Evolutionary conservation across 2,888 invertebrate species (phyloP).

Genomic region (Ichneumoninae sp.): DNA sequence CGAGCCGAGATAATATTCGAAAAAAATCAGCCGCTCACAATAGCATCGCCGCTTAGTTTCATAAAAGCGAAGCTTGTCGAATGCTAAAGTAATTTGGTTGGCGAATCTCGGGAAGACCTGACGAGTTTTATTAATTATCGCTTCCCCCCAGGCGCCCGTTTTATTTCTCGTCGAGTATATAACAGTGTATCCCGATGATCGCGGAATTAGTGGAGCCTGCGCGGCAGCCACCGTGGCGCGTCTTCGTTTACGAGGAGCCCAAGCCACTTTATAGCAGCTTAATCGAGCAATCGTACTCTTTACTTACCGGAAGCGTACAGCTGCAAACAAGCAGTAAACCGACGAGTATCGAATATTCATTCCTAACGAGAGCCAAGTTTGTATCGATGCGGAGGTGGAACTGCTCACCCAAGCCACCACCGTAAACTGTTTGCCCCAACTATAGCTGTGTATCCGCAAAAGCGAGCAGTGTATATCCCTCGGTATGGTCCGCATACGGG

Average conservation of each 20-base stretch:
- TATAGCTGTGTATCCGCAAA: slow-evolving; percentile 2
- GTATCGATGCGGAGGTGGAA: slow-evolving; percentile 60
- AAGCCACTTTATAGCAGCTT: slow-evolving; percentile 65
- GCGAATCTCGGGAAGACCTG: slow-evolving; percentile 58
- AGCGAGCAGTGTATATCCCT: slow-evolving; percentile 34
- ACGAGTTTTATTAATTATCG: slow-evolving; percentile 53
- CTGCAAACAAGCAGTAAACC: slow-evolving; percentile 55
- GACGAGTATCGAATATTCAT: slow-evolving; percentile 65
- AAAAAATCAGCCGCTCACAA: too few species aligned
- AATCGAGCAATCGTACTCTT: slow-evolving; percentile 65
- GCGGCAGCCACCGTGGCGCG: slow-evolving; percentile 18
- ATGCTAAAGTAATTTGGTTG: neutral
- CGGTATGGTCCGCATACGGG: slow-evolving; percentile 59
- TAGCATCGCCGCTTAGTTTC: too few species aligned
- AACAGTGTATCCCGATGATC: slow-evolving; percentile 18
- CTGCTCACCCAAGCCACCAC: slow-evolving; percentile 6
- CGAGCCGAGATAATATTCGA: too few species aligned
- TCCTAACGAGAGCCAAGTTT: slow-evolving; percentile 62
- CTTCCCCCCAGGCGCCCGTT: slow-evolving; percentile 34
- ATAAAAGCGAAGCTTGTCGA: neutral
- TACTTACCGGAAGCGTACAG: slow-evolving; percentile 63
- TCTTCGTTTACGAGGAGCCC: slow-evolving; percentile 62
- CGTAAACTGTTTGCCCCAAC: neutral
- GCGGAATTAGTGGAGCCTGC: slow-evolving; percentile 36
- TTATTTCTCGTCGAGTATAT: slow-evolving; percentile 45